These are phyloP conservation scores for Esox lucius DNA, from an alignment of 2,797 vertebrate genomes.

Conservation along the genomic window DNA sequence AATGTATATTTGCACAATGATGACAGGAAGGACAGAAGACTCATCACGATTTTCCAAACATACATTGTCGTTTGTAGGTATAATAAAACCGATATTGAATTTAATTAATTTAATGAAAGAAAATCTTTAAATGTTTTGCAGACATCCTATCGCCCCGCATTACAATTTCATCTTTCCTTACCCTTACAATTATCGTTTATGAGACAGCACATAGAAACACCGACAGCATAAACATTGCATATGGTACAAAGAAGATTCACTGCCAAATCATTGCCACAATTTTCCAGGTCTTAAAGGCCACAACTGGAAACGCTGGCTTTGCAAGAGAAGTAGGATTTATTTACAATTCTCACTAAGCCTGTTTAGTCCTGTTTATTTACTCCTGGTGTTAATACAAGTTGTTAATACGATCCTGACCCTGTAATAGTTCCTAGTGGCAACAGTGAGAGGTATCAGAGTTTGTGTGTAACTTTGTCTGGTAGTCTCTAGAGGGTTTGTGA, in stretches of 20 bases:
- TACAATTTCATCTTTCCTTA: not conserved
- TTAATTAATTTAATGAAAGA: no score
- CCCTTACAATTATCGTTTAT: not conserved
- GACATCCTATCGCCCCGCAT: no score
- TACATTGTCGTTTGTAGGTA: no score
- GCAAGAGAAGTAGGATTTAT: not conserved
- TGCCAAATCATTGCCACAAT: not conserved
- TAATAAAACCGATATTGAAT: no score
- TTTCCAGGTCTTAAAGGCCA: not conserved
- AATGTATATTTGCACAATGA: no score
- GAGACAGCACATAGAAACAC: not conserved
- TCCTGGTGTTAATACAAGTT: not conserved
- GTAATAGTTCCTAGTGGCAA: not conserved
- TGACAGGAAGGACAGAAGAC: no score
- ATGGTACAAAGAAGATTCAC: not conserved
- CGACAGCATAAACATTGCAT: not conserved
- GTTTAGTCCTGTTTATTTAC: slow-evolving; percentile 1
- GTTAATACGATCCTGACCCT: not conserved
- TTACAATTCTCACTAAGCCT: not conserved
- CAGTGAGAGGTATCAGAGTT: slow-evolving; percentile 10
- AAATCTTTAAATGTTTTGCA: no score
- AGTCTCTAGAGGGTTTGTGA: slow-evolving; percentile 52
- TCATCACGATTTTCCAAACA: no score
- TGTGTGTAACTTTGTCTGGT: slow-evolving; percentile 56
- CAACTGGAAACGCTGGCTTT: not conserved